A percentile compares a stretch with the other conserved stretches of the same genome.
Conservation (phyloP, 2,888 invertebrate species). For the Pimpla rufipes region DNA sequence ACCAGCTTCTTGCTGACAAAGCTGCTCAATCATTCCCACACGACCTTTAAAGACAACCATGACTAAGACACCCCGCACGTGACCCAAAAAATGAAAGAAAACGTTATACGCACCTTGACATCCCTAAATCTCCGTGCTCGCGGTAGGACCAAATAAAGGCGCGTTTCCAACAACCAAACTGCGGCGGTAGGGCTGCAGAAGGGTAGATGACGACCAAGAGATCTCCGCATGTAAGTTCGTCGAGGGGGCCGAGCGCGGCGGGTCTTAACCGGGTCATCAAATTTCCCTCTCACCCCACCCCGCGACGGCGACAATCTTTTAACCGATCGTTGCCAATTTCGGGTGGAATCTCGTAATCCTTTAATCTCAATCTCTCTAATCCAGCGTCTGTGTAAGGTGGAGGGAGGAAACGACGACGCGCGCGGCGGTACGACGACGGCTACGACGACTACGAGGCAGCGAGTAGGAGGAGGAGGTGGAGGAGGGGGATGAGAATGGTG, state of each 20-base stretch:
- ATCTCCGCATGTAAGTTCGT: conserved; percentile 23
- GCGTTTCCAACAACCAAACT: conserved; percentile 22
- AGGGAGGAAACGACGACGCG: not conserved
- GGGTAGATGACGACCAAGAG: conserved; percentile 5
- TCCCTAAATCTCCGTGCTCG: too few species aligned
- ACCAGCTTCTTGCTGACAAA: too few species aligned
- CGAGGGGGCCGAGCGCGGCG: not conserved
- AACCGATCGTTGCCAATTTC: conserved; percentile 71
- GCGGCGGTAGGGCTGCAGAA: conserved; percentile 1
- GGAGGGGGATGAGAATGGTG: conserved; percentile 38
- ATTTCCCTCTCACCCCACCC: conserved; percentile 38
- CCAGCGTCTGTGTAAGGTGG: conserved; percentile 37
- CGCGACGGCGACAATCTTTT: conserved; percentile 64
- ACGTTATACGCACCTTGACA: too few species aligned
- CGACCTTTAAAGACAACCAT: not conserved
- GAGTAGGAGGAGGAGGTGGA: conserved; percentile 29
- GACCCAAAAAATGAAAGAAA: conserved; percentile 23
- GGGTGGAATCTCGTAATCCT: conserved; percentile 71
- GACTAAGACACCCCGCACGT: not conserved
- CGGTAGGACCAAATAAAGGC: conserved; percentile 1
- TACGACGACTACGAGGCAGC: not conserved
- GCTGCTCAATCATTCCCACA: too few species aligned
- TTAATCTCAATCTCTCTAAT: conserved; percentile 70
- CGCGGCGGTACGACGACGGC: not conserved
- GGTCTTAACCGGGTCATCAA: conserved; percentile 48